phyloP scores from a whole-genome alignment of 2,888 invertebrate genomes.

The Trisateles emortualis region DNA sequence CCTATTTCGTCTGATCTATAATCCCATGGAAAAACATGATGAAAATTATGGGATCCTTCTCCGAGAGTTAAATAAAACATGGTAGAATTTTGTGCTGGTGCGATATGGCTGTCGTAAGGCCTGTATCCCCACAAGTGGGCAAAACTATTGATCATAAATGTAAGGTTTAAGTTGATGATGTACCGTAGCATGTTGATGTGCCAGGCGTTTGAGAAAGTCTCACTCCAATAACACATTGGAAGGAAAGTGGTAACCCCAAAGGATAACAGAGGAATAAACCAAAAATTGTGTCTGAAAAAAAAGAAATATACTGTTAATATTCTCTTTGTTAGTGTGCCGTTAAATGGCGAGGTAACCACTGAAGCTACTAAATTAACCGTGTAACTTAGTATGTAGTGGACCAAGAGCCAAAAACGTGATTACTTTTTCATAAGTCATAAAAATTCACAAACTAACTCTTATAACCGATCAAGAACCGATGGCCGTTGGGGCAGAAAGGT shows the following conservation, averaged over 20 bases:
- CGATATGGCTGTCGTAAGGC: slow-evolving; percentile 72
- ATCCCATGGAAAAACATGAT: slow-evolving; percentile 62
- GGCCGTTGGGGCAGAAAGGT: too few species aligned
- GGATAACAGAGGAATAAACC: slow-evolving; percentile 17
- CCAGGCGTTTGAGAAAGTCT: slow-evolving; percentile 27
- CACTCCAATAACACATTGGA: slow-evolving; percentile 19
- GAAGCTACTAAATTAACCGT: too few species aligned
- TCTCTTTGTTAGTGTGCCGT: neutral
- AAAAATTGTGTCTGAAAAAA: slow-evolving; percentile 23
- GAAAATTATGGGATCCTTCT: slow-evolving; percentile 64
- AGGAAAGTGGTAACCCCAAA: slow-evolving; percentile 29
- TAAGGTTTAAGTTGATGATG: slow-evolving; percentile 20
- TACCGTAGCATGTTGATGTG: slow-evolving; percentile 31
- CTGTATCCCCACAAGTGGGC: slow-evolving; percentile 83
- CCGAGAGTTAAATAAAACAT: slow-evolving; percentile 48
- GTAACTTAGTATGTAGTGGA: too few species aligned
- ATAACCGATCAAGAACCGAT: too few species aligned
- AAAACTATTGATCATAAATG: slow-evolving; percentile 88
- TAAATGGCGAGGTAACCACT: too few species aligned
- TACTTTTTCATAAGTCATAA: too few species aligned
- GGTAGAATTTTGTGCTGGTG: slow-evolving; percentile 46
- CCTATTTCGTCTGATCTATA: slow-evolving; percentile 55
- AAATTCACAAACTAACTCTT: too few species aligned
- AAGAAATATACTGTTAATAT: neutral
- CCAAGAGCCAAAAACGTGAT: too few species aligned